phyloP scores from a whole-genome alignment of 2,113 vertebrate species.

The Clarias magur region DNA sequence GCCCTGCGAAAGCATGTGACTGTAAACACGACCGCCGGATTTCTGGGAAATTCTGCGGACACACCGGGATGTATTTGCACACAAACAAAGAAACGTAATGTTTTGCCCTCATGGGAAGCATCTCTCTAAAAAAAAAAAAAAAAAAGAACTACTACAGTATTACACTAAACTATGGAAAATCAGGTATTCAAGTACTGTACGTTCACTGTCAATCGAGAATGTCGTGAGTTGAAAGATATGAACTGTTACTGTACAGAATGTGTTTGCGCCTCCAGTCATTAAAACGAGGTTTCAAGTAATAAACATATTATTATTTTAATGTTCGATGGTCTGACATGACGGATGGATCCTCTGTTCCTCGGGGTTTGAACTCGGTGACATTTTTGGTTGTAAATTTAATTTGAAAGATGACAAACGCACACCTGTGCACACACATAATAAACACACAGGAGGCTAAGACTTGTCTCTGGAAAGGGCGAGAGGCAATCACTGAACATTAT shows the following conservation, averaged over 20 bases:
- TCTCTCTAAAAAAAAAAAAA: too few relatives aligned
- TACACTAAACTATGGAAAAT: background rate
- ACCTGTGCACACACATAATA: background rate
- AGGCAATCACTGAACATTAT: conserved; percentile 28
- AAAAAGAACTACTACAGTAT: background rate
- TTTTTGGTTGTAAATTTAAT: background rate
- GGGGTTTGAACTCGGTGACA: background rate
- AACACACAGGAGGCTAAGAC: conserved; percentile 13
- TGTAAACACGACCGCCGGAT: conserved; percentile 1
- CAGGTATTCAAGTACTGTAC: background rate
- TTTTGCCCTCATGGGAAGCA: conserved; percentile 26
- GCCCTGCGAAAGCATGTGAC: background rate
- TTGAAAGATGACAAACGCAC: background rate
- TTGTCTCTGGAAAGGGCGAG: background rate
- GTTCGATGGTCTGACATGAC: background rate
- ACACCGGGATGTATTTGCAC: conserved; percentile 21
- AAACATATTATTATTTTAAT: too few relatives aligned
- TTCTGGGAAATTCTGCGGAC: conserved; percentile 11
- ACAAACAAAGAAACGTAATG: conserved; percentile 32
- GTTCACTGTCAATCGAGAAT: background rate
- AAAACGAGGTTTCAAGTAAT: background rate
- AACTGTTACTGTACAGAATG: background rate
- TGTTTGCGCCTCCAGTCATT: background rate
- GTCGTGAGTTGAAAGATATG: background rate
- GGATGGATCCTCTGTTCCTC: background rate